phyloP scores from a whole-genome alignment of 2,113 vertebrate species.

The Corythornis vintsioides region DNA sequence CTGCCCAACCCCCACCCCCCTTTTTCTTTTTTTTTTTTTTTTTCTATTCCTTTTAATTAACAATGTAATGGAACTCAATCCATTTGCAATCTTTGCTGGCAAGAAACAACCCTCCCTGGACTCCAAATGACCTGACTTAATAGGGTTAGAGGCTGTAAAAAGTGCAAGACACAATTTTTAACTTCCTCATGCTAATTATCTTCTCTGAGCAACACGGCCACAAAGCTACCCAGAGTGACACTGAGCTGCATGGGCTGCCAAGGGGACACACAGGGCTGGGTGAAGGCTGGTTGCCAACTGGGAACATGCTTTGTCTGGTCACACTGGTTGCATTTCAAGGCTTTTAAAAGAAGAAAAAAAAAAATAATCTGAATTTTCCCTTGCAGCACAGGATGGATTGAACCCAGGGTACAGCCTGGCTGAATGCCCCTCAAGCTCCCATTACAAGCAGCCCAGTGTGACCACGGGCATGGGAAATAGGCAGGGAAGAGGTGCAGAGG shows the following conservation, averaged over 20 bases:
- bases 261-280: neutral
- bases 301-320: neutral
- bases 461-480: neutral
- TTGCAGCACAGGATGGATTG: neutral
- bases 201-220: neutral
- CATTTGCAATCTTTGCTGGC: slow-evolving; percentile 54
- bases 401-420: neutral
- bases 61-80: slow-evolving; percentile 64
- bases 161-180: slow-evolving; percentile 6
- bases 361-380: neutral
- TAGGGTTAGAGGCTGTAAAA: slow-evolving; percentile 65
- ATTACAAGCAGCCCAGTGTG: fast-evolving
- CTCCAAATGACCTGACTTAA: slow-evolving; percentile 60
- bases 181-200: slow-evolving; percentile 52
- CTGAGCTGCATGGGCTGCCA: neutral
- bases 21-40: neutral
- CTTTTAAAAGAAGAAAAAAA: neutral
- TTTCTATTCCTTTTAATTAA: slow-evolving; percentile 63
- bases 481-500: neutral
- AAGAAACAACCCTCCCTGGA: slow-evolving; percentile 59
- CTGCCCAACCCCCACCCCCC: neutral
- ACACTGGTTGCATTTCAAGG: neutral
- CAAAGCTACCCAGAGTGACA: neutral
- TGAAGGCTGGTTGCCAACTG: neutral
- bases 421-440: neutral